Evolutionary conservation across 2,888 invertebrate genomes (phyloP).

Genomic region (Taphrorychus bicolor): DNA sequence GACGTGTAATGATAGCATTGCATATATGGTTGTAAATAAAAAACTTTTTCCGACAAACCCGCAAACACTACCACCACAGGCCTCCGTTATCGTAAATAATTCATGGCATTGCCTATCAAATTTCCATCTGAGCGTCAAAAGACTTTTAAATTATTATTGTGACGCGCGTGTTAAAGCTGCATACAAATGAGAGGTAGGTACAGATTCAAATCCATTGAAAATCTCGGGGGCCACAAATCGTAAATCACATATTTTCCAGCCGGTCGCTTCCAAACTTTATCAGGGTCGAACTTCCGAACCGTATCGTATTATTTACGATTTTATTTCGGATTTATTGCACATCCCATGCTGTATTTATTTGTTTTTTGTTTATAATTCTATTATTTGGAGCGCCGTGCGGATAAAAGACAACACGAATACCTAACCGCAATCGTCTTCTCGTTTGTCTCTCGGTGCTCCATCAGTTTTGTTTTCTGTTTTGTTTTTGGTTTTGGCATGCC

Average conservation of each 20-base stretch:
- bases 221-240: conserved; percentile 31
- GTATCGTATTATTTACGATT: conserved; percentile 34
- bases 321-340: conserved; percentile 37
- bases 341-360: conserved; percentile 24
- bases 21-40: too few species aligned
- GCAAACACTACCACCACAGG: background rate
- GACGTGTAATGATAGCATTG: too few species aligned
- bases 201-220: conserved; percentile 21
- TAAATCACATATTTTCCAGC: conserved; percentile 34
- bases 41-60: too few species aligned
- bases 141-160: background rate
- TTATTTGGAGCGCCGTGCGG: conserved; percentile 17
- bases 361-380: conserved; percentile 37
- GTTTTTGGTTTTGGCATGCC: conserved; percentile 59
- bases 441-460: conserved; percentile 13
- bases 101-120: background rate
- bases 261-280: conserved; percentile 34
- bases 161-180: background rate
- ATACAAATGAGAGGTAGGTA: conserved; percentile 2
- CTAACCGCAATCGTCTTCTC: background rate
- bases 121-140: background rate
- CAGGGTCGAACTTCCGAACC: conserved; percentile 30
- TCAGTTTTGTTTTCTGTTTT: conserved; percentile 40
- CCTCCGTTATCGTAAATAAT: background rate
- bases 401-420: conserved; percentile 13